These are phyloP conservation scores for Tetrao urogallus DNA, from an alignment of 2,113 vertebrate species.

Conservation along the genomic window DNA sequence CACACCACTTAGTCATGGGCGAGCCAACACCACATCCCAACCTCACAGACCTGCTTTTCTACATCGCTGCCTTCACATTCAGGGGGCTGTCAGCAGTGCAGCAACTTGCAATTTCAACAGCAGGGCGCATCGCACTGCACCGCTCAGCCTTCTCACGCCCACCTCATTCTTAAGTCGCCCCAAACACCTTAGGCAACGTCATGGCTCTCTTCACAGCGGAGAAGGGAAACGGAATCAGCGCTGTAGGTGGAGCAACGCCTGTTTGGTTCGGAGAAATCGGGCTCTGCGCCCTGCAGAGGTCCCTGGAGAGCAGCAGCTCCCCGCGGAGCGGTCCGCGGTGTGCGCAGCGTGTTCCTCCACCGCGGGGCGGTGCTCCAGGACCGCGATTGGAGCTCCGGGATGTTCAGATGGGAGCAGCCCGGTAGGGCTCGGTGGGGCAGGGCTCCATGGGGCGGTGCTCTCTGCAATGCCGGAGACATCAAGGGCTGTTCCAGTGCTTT, in stretches of 20 bases:
- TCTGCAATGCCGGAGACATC: no score
- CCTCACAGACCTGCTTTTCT: neutral
- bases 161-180: neutral
- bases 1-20: fast-evolving
- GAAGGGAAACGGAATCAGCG: neutral
- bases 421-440: no score
- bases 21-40: neutral
- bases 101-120: neutral
- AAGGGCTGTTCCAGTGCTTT: no score
- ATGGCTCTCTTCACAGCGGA: fast-evolving
- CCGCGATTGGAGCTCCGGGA: neutral
- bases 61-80: neutral
- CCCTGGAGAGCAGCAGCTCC: neutral
- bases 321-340: no score
- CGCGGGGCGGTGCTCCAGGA: neutral
- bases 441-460: no score
- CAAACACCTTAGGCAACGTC: neutral
- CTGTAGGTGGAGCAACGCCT: fast-evolving
- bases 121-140: neutral
- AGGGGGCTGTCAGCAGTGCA: neutral
- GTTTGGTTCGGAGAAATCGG: neutral
- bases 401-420: neutral
- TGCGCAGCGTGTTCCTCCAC: no score
- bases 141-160: neutral
- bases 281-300: neutral